Evolutionary conservation across 1,140 invertebrate species (phyloP), one percentile per base, ranked within the genome.

Genomic region (Drosophila leontia): DNA sequence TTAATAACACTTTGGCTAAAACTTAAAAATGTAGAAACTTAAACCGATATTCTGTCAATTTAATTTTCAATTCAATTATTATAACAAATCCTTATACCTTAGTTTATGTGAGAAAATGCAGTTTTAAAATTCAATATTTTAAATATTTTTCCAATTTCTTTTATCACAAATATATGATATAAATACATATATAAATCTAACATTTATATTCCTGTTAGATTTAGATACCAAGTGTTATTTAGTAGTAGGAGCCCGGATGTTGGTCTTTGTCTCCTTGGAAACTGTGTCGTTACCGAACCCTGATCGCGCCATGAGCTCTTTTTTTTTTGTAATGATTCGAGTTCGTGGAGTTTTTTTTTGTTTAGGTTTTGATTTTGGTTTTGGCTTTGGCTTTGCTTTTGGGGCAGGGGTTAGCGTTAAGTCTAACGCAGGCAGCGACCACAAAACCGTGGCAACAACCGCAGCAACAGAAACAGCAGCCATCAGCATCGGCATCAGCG

Each of bases 401-500:
- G 62, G 57, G 34, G 62, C 19, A 62, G 58, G 56, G 39, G 62
- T 64, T 64, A 64, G 62, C 62, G 62, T 65, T 44, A 65, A 65
- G 62, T 44, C 62, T 65, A 65, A 64, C 62, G 60, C 51, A 29
- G 60, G 61, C 56, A 60, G 53, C 55, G 48, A 60, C 17, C 32
- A 64, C 55, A 39, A 56, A 57, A 63, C 60, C 50, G 34, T 35
- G 32, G 19, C 50, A 63, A 63, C 50, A 63, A 63, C 60, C 51
- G 34, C 34, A 41, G 51, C 35, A 63, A 65, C 62, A 45, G 39
- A 41, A 64, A 64, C 62, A 39, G 60, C 48, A 23, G 48, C 59
- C 51, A 59, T 34, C 53, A 58, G 29, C 55, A 59, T 42, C 53
- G n/a, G 26, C 37, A 44, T 15, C 7, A 23, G 55, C 35, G 41